phyloP scores from a whole-genome alignment of 2,797 vertebrate genomes.

The Anas capensis region DNA sequence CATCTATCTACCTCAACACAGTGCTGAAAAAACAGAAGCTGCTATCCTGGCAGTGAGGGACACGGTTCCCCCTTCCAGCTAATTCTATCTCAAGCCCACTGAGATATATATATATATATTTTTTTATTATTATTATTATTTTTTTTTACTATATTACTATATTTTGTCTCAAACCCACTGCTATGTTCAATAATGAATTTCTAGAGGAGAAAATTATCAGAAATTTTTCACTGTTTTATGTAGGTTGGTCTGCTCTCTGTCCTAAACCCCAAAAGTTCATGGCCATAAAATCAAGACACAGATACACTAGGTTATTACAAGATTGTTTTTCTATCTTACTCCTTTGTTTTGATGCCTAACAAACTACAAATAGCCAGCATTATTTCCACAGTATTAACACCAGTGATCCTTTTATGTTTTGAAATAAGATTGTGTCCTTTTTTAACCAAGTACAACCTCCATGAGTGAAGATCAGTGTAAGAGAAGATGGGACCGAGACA shows the following conservation, averaged over 20 bases:
- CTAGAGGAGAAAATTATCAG: constrained; percentile 13
- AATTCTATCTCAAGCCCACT: constrained; percentile 13
- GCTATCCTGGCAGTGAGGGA: constrained; percentile 3
- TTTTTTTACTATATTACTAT: too few relatives aligned
- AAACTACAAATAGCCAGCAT: neutral
- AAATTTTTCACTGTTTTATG: neutral
- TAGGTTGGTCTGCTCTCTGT: neutral
- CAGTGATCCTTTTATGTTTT: neutral
- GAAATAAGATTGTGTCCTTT: neutral
- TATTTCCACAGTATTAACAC: neutral
- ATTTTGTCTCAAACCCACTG: constrained; percentile 27
- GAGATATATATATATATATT: too few relatives aligned
- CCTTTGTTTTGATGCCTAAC: constrained; percentile 12
- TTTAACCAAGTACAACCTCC: neutral
- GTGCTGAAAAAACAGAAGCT: neutral
- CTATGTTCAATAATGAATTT: constrained; percentile 19
- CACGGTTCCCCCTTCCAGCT: neutral
- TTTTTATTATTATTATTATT: too few relatives aligned
- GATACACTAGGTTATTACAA: neutral
- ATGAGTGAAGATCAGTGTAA: neutral
- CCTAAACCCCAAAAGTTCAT: neutral
- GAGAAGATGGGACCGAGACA: neutral
- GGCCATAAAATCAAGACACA: neutral
- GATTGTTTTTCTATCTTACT: neutral
- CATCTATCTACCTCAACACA: neutral